These are phyloP conservation scores for Apamea epomidion DNA, from an alignment of 2,888 invertebrate genomes.

Conservation along the genomic window DNA sequence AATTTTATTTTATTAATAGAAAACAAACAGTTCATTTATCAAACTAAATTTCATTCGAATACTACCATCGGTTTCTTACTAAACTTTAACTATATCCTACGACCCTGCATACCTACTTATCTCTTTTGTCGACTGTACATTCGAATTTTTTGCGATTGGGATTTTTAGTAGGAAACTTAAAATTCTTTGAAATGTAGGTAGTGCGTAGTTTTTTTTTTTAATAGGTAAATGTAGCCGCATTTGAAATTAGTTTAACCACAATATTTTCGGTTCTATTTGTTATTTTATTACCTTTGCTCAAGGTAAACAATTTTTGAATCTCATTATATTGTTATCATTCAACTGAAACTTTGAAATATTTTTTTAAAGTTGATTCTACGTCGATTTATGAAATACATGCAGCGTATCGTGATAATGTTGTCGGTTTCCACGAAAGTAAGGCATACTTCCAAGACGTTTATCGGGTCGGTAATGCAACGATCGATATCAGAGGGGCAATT, in stretches of 20 bases:
- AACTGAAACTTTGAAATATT: neutral
- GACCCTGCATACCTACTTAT: too few species aligned
- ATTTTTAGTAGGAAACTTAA: neutral
- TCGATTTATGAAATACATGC: conserved; percentile 6
- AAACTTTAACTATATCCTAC: too few species aligned
- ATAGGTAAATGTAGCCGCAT: neutral
- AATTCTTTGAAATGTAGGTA: neutral
- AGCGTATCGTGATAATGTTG: neutral
- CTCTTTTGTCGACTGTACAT: too few species aligned
- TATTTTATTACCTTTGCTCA: neutral
- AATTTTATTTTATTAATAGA: too few species aligned
- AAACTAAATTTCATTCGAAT: too few species aligned
- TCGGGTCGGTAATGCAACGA: neutral
- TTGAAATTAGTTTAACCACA: neutral
- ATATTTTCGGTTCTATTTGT: neutral
- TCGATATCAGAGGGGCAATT: too few species aligned
- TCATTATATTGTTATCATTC: neutral
- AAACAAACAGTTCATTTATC: too few species aligned
- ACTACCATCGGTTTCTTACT: too few species aligned
- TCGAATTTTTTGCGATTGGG: neutral
- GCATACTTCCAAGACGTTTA: conserved; percentile 16
- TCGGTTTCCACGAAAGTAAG: conserved; percentile 7
- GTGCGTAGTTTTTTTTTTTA: neutral
- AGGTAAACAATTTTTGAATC: neutral
- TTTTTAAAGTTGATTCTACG: neutral